Evolutionary conservation across 2,113 vertebrate species (phyloP), one percentile per base, ranked within the genome.

Genomic region (Tachysurus fulvidraco): DNA sequence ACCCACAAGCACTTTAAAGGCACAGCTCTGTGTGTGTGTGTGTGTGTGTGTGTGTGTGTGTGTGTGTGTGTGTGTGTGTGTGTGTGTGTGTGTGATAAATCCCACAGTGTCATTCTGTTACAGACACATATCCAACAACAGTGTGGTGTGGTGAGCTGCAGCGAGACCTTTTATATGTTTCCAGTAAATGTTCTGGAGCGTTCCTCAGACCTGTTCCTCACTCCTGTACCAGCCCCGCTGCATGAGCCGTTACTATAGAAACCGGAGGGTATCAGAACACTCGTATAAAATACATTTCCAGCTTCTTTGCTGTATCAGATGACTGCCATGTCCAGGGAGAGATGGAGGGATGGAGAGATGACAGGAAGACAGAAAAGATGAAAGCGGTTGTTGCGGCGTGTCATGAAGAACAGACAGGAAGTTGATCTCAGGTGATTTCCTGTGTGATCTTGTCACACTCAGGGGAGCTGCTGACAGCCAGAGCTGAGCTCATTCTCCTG

Each of bases 401-500:
- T 90, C 89, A 91, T 90, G 73, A 86, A 87, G 86, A 90, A 85
- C 82, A 91, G 92, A 93, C 94, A 93, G 92, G 93, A 93, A 92
- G 93, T 86, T 91, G 89, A 88, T 88, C 90, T 62, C 13, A 92
- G 94, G 93, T 94, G 92, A 92, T 92, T 93, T 93, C 91, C 90
- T 92, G 91, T 91, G 90, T 9, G 91, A 91, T 92, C 92, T 92
- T 89, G 91, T 59, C 81, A 83, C 86, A 86, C 88, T 83, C 92
- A 87, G 92, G 87, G 90, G 87, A 25, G 81, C 80, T 91, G 84
- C 88, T 93, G 93, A 94, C 91, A 89, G 91, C 81, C 79, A 89
- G 92, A 91, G 93, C 88, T 91, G 92, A 91, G 93, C 88, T 91
- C 91, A 91, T 86, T 91, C 93, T 92, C 91, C 92, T 92, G 92